These are phyloP conservation scores for Hirtodrosophila cameraria DNA, from an alignment of 2,888 invertebrate species.

Conservation along the genomic window DNA sequence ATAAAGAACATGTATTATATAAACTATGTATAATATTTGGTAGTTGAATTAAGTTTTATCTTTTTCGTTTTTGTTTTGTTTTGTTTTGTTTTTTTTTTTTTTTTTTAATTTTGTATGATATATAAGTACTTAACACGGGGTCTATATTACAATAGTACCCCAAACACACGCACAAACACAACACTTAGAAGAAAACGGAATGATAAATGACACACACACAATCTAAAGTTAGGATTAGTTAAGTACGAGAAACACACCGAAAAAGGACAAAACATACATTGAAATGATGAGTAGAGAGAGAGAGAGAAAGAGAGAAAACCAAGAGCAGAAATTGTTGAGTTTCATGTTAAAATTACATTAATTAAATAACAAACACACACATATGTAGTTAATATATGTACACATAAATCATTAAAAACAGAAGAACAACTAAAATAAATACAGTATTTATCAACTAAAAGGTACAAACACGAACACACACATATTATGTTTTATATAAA, in stretches of 20 bases:
- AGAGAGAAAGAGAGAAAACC: no score
- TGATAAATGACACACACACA: constrained; percentile 65
- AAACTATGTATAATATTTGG: constrained; percentile 59
- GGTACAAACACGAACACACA: constrained; percentile 68
- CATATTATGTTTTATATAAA: constrained; percentile 44
- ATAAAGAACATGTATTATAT: constrained; percentile 36
- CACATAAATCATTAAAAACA: constrained; percentile 10
- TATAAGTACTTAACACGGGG: constrained; percentile 27
- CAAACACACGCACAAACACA: constrained; percentile 44
- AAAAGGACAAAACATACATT: constrained; percentile 51
- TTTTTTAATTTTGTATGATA: not conserved
- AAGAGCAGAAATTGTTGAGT: constrained; percentile 82
- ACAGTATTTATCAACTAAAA: constrained; percentile 41
- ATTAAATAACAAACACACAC: constrained; percentile 70
- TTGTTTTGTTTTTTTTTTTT: constrained; percentile 28
- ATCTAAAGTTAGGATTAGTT: constrained; percentile 42
- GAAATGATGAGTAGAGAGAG: constrained; percentile 55
- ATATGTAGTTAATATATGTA: constrained; percentile 36
- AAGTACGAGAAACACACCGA: constrained; percentile 39
- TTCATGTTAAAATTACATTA: constrained; percentile 79
- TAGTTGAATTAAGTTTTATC: constrained; percentile 53
- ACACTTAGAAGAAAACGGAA: constrained; percentile 52
- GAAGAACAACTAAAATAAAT: constrained; percentile 20
- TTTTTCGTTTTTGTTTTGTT: constrained; percentile 48
- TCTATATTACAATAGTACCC: constrained; percentile 43